Evolutionary conservation across 2,888 invertebrate species (phyloP).

Genomic region (Bursaphelenchus okinawaensis): DNA sequence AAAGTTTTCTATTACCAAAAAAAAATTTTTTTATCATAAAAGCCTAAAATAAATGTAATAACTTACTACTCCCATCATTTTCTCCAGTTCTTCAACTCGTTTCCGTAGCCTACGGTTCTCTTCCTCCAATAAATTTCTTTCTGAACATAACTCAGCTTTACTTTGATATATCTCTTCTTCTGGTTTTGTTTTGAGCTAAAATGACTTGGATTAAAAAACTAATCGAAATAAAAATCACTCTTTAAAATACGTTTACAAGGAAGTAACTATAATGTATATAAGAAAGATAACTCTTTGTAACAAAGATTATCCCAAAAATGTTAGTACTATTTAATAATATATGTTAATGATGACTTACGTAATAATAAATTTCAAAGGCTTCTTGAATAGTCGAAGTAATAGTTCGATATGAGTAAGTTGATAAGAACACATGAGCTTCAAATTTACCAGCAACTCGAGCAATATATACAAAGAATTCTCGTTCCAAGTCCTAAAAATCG

Average conservation of each 20-base stretch:
- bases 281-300: too few species aligned
- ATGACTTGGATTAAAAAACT: neutral
- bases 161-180: neutral
- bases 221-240: too few species aligned
- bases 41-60: too few species aligned
- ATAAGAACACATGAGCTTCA: neutral
- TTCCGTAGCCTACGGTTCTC: neutral
- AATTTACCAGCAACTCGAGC: neutral
- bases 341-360: too few species aligned
- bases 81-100: neutral
- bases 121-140: neutral
- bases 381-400: neutral
- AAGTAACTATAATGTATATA: too few species aligned
- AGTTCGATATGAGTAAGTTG: neutral
- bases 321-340: too few species aligned
- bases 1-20: too few species aligned
- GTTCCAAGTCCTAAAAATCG: constrained; percentile 1
- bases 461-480: neutral
- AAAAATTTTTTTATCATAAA: too few species aligned
- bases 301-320: too few species aligned
- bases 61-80: neutral
- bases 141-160: neutral
- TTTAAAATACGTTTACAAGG: too few species aligned
- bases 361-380: neutral
- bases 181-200: neutral